Percentiles rank a stretch among this genome's conserved stretches.
Evolutionary conservation across 2,113 vertebrate genomes (phyloP).

Genomic region (Gopherus evgoodei): DNA sequence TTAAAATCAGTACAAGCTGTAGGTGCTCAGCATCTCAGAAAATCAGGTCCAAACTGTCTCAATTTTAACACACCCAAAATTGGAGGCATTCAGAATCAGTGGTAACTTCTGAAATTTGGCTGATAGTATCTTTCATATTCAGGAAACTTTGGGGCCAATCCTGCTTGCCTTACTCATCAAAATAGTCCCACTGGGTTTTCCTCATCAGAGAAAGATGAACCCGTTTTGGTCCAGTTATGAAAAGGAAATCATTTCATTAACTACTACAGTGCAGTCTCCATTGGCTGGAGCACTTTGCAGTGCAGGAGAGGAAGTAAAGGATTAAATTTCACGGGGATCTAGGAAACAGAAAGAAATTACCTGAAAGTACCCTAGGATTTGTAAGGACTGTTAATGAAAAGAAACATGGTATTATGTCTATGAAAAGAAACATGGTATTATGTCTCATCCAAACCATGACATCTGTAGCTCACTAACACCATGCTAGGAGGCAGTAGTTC

Average conservation of each 20-base stretch:
- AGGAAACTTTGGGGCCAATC: neutral
- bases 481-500: neutral
- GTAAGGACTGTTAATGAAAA: conserved; percentile 16
- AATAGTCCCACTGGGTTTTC: neutral
- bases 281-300: neutral
- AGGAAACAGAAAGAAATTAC: conserved; percentile 32
- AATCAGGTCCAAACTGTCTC: too few relatives aligned
- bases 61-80: neutral
- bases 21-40: neutral
- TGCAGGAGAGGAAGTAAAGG: neutral
- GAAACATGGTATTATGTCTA: neutral
- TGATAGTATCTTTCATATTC: neutral
- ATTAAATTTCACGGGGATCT: conserved; percentile 3
- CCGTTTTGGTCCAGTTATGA: neutral
- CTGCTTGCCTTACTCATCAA: neutral
- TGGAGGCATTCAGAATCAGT: neutral
- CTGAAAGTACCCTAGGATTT: conserved; percentile 11
- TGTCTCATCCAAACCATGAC: conserved; percentile 15
- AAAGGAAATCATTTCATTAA: neutral
- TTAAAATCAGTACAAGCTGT: rapidly evolving
- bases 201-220: neutral
- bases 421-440: neutral
- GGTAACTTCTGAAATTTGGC: neutral
- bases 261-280: neutral
- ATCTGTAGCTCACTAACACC: neutral